A percentile compares a stretch with the other conserved stretches of the same genome.
Conservation (phyloP, 2,797 vertebrate species). For the Takifugu rubripes region DNA sequence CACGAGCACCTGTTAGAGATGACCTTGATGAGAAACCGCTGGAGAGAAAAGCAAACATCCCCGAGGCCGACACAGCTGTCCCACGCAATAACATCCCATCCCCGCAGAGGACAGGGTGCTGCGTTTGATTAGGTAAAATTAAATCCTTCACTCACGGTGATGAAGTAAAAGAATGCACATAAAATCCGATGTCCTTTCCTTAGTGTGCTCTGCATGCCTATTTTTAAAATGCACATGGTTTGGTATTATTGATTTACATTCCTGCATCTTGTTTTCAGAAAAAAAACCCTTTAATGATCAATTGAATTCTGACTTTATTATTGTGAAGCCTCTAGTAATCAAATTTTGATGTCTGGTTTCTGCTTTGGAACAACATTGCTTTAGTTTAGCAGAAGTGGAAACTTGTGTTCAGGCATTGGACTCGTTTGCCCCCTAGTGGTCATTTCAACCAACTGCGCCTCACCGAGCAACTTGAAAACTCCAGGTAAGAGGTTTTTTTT, state of each 20-base stretch:
- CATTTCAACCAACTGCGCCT: conserved; percentile 1
- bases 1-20: conserved; percentile 59
- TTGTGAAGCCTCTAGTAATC: too few relatives aligned
- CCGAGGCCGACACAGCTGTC: conserved; percentile 31
- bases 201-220: background rate
- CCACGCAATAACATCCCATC: too few relatives aligned
- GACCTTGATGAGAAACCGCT: conserved; percentile 52
- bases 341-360: background rate
- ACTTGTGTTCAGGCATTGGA: conserved; percentile 4
- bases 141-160: background rate
- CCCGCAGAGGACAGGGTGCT: conserved; percentile 1
- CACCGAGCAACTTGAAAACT: conserved; percentile 3
- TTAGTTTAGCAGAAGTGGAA: background rate
- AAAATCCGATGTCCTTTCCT: background rate
- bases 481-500: background rate
- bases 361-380: background rate
- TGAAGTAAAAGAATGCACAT: background rate
- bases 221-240: background rate
- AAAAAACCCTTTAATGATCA: too few relatives aligned
- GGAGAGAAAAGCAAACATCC: conserved; percentile 16
- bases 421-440: conserved; percentile 60
- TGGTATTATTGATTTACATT: background rate
- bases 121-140: conserved; percentile 1
- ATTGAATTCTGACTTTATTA: too few relatives aligned
- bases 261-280: too few relatives aligned